Evolutionary conservation across 2,113 vertebrate species (phyloP).

Genomic region (Melanocharis versteri): DNA sequence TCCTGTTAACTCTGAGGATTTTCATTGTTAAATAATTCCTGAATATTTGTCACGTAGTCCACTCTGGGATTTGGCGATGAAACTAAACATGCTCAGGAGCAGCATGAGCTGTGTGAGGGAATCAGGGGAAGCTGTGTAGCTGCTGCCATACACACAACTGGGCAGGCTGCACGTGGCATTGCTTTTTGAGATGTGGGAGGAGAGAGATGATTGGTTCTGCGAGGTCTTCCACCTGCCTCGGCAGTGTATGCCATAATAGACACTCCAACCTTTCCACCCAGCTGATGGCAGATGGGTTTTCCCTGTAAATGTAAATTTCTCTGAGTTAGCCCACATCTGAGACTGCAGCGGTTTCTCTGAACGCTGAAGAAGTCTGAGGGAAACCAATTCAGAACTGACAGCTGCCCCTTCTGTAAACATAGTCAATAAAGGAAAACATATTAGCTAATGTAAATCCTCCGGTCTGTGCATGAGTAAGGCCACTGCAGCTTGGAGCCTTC

Average conservation of each 20-base stretch:
- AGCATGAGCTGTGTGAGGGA: not conserved
- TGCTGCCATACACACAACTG: not conserved
- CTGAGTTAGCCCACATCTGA: not conserved
- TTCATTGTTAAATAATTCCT: not conserved
- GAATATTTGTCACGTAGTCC: not conserved
- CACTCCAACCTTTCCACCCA: not conserved
- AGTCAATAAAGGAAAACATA: not conserved
- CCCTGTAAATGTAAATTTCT: not conserved
- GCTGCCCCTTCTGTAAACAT: not conserved
- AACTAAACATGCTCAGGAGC: not conserved
- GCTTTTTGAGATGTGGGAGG: not conserved
- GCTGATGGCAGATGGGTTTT: not conserved
- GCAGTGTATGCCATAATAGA: not conserved
- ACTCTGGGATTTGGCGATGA: not conserved
- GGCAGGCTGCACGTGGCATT: not conserved
- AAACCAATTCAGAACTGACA: not conserved
- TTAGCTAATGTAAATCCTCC: not conserved
- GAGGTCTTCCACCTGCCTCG: not conserved
- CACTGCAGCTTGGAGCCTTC: not conserved
- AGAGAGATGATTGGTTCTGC: not conserved
- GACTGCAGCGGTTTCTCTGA: not conserved
- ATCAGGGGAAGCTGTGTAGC: not conserved
- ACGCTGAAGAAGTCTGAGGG: not conserved
- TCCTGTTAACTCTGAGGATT: not conserved
- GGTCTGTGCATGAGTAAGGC: not conserved